phyloP scores from a whole-genome alignment of 1,140 invertebrate species.

The Pseudomyrmex sp. region DNA sequence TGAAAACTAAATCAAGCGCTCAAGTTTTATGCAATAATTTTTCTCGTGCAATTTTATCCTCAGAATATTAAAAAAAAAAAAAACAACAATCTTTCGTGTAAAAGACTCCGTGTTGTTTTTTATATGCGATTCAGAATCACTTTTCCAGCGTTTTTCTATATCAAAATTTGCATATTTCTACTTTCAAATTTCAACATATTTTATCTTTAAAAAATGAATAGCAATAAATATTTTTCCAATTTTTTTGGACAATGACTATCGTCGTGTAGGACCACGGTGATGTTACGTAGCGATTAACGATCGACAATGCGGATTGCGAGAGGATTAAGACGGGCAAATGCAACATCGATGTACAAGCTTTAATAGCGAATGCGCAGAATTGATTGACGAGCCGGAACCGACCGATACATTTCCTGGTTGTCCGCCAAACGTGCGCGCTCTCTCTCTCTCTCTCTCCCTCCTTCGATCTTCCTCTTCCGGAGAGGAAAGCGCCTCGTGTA shows the following conservation, averaged over 20 bases:
- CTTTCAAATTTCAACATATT: no score
- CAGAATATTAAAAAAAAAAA: no score
- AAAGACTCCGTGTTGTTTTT: background rate
- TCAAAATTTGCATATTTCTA: no score
- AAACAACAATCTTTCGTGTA: background rate
- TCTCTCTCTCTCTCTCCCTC: constrained; percentile 42
- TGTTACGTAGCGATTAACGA: constrained; percentile 37
- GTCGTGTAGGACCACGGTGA: background rate
- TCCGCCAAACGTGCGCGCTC: constrained; percentile 34
- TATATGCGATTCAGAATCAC: background rate
- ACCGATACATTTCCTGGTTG: constrained; percentile 63
- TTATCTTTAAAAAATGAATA: background rate
- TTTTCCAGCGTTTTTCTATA: background rate
- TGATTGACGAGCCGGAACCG: constrained; percentile 67
- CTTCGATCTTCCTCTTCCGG: constrained; percentile 13
- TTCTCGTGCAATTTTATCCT: background rate
- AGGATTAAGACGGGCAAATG: constrained; percentile 48
- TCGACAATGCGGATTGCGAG: constrained; percentile 49
- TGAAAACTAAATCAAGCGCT: background rate
- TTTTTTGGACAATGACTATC: background rate
- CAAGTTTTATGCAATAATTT: background rate
- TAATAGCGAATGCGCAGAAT: constrained; percentile 62
- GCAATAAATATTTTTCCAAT: background rate
- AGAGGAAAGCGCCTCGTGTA: constrained; percentile 53
- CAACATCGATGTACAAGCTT: constrained; percentile 52